These are phyloP conservation scores for Progne subis DNA, from an alignment of 2,113 vertebrate genomes.

Conservation along the genomic window DNA sequence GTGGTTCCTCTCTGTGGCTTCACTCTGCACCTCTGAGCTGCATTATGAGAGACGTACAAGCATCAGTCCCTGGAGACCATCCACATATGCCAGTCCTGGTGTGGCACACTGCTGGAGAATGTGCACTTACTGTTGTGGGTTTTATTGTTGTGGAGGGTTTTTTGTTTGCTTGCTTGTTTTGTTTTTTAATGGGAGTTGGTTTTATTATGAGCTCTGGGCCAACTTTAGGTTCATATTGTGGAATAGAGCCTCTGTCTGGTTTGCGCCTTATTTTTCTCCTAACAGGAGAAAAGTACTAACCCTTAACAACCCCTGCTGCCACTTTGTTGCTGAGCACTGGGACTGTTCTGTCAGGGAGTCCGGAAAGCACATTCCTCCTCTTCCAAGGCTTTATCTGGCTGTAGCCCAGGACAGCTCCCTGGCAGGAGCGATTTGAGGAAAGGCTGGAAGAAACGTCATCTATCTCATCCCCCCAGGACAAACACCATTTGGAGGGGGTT, in stretches of 20 bases:
- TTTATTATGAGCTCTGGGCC: not conserved
- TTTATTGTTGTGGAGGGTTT: not conserved
- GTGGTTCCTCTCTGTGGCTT: not conserved
- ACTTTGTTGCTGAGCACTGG: not conserved
- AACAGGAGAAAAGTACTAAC: not conserved
- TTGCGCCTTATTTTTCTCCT: not conserved
- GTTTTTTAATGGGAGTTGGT: not conserved
- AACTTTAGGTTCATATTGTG: not conserved
- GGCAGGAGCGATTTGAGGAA: not conserved
- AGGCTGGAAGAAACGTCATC: not conserved
- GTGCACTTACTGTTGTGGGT: accelerated
- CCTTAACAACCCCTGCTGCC: not conserved
- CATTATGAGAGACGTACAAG: not conserved
- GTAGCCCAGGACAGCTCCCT: not conserved
- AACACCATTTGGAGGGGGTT: not conserved
- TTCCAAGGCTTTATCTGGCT: not conserved
- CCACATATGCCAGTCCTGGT: not conserved
- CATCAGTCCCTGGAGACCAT: not conserved
- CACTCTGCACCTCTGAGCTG: not conserved
- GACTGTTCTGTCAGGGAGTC: not conserved
- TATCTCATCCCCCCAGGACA: not conserved
- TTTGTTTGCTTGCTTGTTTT: not conserved
- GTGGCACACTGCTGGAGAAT: not conserved
- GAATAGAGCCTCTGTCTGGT: not conserved
- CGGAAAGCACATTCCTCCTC: not conserved